phyloP scores from a whole-genome alignment of 2,113 vertebrate genomes.

The Camelus dromedarius region DNA sequence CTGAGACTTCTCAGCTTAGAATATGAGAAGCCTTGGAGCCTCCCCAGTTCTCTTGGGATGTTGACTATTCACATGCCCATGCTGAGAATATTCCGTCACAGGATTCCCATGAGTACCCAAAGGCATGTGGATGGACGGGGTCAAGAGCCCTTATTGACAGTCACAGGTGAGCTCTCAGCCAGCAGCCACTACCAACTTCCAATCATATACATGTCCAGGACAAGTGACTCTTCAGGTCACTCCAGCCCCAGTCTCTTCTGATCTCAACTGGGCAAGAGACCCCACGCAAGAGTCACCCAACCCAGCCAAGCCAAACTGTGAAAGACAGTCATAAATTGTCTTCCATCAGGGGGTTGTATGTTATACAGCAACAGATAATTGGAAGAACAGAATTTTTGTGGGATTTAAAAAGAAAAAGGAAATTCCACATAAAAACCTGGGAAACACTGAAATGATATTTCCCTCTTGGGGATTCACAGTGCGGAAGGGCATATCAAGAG shows the following conservation, averaged over 20 bases:
- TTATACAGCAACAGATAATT: background rate
- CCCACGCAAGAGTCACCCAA: background rate
- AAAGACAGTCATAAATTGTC: background rate
- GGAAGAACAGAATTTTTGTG: background rate
- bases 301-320: background rate
- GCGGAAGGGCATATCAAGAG: background rate
- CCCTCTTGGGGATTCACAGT: background rate
- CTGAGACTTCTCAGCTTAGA: background rate
- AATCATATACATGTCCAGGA: background rate
- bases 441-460: conserved; percentile 15
- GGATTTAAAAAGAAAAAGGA: background rate
- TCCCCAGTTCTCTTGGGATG: background rate
- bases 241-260: background rate
- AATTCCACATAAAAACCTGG: background rate
- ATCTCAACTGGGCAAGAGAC: background rate
- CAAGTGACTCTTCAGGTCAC: background rate
- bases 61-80: background rate
- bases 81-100: background rate
- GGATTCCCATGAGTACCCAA: background rate
- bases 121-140: background rate
- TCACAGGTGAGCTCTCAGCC: background rate
- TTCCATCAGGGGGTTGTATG: background rate
- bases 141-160: background rate
- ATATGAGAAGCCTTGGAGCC: background rate
- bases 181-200: background rate